Evolutionary conservation across 1,140 invertebrate genomes (phyloP), one percentile per base, ranked within the genome.

Genomic region (Drosophila guanche): DNA sequence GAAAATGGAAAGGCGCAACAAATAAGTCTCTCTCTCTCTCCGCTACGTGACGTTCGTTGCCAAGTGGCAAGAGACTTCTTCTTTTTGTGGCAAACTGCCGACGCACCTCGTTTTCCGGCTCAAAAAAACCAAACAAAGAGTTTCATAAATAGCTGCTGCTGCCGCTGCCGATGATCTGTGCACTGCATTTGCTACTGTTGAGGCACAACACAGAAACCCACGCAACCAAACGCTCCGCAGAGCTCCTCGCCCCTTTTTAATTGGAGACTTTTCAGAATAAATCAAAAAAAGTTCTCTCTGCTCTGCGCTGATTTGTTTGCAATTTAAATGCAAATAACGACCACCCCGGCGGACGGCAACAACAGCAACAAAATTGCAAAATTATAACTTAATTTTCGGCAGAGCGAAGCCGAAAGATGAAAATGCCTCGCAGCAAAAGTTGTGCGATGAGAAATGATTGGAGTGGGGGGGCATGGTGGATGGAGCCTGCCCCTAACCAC

Each of bases 281-380:
- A 86, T 86, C 81, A 86, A 81, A 1, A 20, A 20, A 78, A 29
- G 61, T 54, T 37, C 33, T 20, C 16, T 20, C 16, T 20, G 16
- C 16, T 20, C 0, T 45, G 62, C 54, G 54, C 88, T 88, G 83
- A 86, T 88, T 86, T 86, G 83, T 86, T 86, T 76, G 83, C 83
- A 86, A 86, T 86, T 88, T 86, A 86, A 86, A 86, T 86, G 83
- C 83, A 86, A 86, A 86, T 86, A 83, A 56, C 78, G 83, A 86
- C 83, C 83, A 86, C 83, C 83, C 83, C 83, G 75, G 58, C 25
- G 52, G 42, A 29, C 45, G 5, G 10, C n/a, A 45, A 40, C 59
- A 7, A 10, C 42, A 33, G 41, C 23, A 6, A 12, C 41, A 62
- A 33, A 69, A 76, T 63, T 80, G 46, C 68, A 68, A 86, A 86